A percentile compares a stretch with the other conserved stretches of the same genome.
Evolutionary conservation across 2,888 invertebrate species (phyloP).

Genomic region (Ischnura elegans): DNA sequence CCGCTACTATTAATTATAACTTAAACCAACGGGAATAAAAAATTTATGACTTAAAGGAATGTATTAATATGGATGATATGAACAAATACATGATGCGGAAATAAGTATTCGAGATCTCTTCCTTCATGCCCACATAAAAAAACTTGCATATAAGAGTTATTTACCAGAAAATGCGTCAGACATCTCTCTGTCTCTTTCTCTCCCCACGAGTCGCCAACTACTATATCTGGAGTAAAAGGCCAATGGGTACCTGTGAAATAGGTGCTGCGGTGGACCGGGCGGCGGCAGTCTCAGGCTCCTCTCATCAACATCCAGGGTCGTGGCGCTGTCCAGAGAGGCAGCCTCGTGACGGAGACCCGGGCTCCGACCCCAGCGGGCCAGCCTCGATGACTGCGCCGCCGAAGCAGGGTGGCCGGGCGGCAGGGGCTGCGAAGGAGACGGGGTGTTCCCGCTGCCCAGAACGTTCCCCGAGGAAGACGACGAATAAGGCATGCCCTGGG

Average conservation of each 20-base stretch:
- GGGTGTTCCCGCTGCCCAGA: not conserved
- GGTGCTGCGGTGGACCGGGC: not conserved
- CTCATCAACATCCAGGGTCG: slow-evolving; percentile 35
- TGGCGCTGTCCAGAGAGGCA: slow-evolving; percentile 49
- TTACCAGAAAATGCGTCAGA: no score
- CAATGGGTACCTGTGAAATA: slow-evolving; percentile 17
- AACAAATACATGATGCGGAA: no score
- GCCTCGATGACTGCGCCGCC: slow-evolving; percentile 36
- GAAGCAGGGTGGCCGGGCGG: not conserved
- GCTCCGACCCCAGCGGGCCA: slow-evolving; percentile 56
- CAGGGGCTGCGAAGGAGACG: not conserved
- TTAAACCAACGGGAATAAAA: no score
- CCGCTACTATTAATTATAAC: no score
- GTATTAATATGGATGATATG: no score
- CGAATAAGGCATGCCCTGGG: slow-evolving; percentile 55
- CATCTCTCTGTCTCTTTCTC: no score
- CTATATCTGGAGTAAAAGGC: no score
- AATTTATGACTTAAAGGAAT: no score
- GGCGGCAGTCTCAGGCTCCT: slow-evolving; percentile 47
- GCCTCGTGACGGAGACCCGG: slow-evolving; percentile 39
- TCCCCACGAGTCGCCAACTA: no score
- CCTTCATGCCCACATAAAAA: no score
- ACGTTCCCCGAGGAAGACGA: slow-evolving; percentile 53
- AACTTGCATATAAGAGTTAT: no score
- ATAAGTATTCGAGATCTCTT: no score